A percentile compares a stretch with the other conserved stretches of the same genome.
Evolutionary conservation across 2,113 vertebrate genomes (phyloP).

Genomic region (Casuarius casuarius): DNA sequence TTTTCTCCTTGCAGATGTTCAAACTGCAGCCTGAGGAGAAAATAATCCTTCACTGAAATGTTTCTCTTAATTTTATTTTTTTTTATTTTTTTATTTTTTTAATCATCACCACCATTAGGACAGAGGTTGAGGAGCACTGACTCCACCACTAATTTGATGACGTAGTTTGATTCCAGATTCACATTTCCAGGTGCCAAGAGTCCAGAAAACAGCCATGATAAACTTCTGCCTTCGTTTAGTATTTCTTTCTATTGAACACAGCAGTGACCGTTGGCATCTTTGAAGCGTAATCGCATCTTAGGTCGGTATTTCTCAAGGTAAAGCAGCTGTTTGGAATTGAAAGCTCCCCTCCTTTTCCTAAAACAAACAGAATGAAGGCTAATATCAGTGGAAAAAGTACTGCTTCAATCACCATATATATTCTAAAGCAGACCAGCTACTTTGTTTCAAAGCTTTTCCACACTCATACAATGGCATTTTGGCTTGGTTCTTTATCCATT

Average conservation of each 20-base stretch:
- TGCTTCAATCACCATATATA: not conserved
- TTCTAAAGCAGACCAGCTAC: not conserved
- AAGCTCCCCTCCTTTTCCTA: conserved; percentile 98
- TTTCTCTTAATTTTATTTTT: conserved; percentile 59
- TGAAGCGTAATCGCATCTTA: conserved; percentile 97
- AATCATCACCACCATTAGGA: conserved; percentile 74
- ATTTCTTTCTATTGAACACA: conserved; percentile 88
- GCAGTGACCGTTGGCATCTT: conserved; percentile 94
- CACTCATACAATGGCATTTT: not conserved
- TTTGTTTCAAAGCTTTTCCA: not conserved
- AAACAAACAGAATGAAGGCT: conserved; percentile 59
- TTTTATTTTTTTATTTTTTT: conserved; percentile 59
- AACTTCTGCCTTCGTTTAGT: conserved; percentile 53
- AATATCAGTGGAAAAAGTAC: not conserved
- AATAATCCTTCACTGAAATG: conserved; percentile 81
- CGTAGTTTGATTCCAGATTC: conserved; percentile 78
- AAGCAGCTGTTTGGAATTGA: conserved; percentile 99
- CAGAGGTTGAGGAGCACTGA: conserved; percentile 68
- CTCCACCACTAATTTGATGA: conserved; percentile 73
- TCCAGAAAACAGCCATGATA: conserved; percentile 75
- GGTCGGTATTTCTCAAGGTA: conserved; percentile 99
- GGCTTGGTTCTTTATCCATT: not conserved
- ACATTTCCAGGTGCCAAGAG: conserved; percentile 83
- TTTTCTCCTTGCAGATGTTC: conserved; percentile 74
- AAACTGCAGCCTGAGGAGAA: conserved; percentile 74